Base-by-base conservation (phyloP, 2,888 invertebrate genomes). In the Amphipoea oculea region DNA sequence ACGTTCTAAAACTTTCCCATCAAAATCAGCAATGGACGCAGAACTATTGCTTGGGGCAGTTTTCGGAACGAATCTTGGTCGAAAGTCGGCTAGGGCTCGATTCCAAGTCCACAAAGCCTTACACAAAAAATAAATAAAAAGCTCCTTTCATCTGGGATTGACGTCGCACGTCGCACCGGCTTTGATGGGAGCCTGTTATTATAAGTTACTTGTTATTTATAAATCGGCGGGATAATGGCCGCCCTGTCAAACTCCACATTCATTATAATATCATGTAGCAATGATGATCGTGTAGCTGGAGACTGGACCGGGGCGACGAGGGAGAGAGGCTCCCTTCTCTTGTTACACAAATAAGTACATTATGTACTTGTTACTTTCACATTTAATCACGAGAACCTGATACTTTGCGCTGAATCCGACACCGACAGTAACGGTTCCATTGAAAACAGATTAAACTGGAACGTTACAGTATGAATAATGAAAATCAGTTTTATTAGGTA, bases 131-230 rank as follows among this genome's bases (percentile, higher is more conserved):
- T 86, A 89, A 91, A 91, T 87, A 89, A 90, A 91, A 91, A 90
- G 77, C 86, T 84, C 87, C 89, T 92, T 92, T 92, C 92, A 93
- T 91, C 89, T 92, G 88, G 88, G 89, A 92, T 90, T 92, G 92
- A 93, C 93, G 91, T 90, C 88, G 89, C 89, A 93, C 93, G 91
- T 90, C 88, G 89, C 89, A 83, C 88, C 76, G 82, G 82, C 87
- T 84, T 87, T 91, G 91, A 90, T 86, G 88, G 83, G 84, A 82
- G 89, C 87, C 88, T 88, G 90, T 89, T 92, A 90, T 91, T 89
- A 89, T 87, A 88, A 87, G 83, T 90, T 88, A 89, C 90, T 91
- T 88, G 89, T 91, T 90, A 88, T 86, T 88, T 89, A 82, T 87
- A 81, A 81, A 86, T 86, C 86, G 83, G 76, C 60, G 73, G 79